Percentiles rank a stretch among this genome's conserved stretches.
Evolutionary conservation across 2,888 invertebrate genomes (phyloP).

Genomic region (Cryptosula pallasiana): DNA sequence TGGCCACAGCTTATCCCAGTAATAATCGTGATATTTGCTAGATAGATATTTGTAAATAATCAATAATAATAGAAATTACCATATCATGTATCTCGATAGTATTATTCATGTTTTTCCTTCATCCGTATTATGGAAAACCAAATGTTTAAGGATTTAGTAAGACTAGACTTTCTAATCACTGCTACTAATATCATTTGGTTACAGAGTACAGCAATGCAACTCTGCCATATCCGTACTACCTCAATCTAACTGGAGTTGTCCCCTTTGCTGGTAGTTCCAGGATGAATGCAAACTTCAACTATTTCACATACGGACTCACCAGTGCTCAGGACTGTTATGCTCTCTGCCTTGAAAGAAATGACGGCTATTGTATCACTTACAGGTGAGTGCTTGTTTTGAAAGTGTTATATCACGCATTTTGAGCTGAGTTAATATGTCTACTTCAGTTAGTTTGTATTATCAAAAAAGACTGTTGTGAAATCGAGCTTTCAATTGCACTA

Average conservation of each 20-base stretch:
- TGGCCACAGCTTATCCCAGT: too few species aligned
- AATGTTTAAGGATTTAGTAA: too few species aligned
- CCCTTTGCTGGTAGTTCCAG: not conserved
- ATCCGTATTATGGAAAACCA: too few species aligned
- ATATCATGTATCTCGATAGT: too few species aligned
- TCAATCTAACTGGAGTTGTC: not conserved
- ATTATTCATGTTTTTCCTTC: too few species aligned
- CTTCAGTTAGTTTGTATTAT: not conserved
- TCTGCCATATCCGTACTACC: not conserved
- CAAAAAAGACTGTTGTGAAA: too few species aligned
- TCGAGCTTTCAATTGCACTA: too few species aligned
- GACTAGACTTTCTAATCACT: too few species aligned
- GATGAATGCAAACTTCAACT: not conserved
- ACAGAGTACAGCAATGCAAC: not conserved
- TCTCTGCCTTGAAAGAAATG: not conserved
- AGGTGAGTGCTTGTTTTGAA: not conserved
- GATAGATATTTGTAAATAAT: too few species aligned
- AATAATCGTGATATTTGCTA: too few species aligned
- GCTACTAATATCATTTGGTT: too few species aligned
- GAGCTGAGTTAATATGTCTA: not conserved
- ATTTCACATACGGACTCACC: not conserved
- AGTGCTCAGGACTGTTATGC: not conserved
- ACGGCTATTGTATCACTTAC: not conserved
- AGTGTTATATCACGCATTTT: not conserved
- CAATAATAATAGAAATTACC: too few species aligned